Base-by-base conservation (phyloP, 2,797 vertebrate species). In the Falco novaeseelandiae region DNA sequence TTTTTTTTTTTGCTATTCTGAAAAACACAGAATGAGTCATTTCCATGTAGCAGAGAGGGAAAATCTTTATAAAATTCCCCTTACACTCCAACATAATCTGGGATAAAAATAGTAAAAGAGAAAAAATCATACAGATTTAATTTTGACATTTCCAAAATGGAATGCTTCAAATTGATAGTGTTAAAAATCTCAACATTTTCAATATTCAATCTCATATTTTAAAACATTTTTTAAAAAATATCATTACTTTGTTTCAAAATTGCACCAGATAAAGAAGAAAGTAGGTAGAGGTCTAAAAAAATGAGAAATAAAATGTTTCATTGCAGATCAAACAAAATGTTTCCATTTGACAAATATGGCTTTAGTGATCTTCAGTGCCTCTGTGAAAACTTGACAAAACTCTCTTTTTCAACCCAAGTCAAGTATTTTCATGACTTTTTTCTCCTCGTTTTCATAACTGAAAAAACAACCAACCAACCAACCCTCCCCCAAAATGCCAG, bases 11-110 rank as follows among this genome's bases (percentile, higher is more conserved):
- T 70, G 10, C 44, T 84, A 29, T 38, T 84, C 59, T 73, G 55
- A 90, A 91, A 93, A 96, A 57, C 69, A 77, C 8, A 65, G 69
- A 74, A 81, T 90, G 81, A 94, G 51, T 94, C 58, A 95, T 93
- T 94, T 79, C 54, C 59, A 86, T 87, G 30, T 70, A 96, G 51
- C 55, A 93, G 51, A 90, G 55, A 29, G 52, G 19, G 17, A 74
- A 88, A 84, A 86, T 51, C 34, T 82, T 86, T 84, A 79, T 54
- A 65, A 94, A 90, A 69, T 66, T 90, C 25, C 58, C 79, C 51
- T 29, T 88, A 69, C 21, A 51, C 10, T 81, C 29, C 55, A 57
- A 84, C 14, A 66, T 23, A 89, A 29, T 82, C 70, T 90, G 26
- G 6, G 26, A 87, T 76, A 93, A 94, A 96, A 84, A 93, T 72